Conservation (phyloP, 1,140 invertebrate genomes). For the Eurosta solidaginis region DNA sequence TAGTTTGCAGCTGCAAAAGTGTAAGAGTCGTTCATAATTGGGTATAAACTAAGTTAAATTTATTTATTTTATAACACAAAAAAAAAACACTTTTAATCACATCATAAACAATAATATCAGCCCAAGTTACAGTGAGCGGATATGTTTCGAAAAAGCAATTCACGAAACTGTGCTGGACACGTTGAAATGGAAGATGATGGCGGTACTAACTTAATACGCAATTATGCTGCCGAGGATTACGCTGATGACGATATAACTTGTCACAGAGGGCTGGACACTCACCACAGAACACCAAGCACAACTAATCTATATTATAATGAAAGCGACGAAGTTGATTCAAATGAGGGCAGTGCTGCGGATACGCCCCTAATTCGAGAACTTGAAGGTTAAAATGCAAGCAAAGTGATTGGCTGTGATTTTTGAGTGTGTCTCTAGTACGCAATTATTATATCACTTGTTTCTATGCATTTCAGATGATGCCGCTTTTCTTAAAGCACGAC, state of each 20-base stretch:
- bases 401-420: too few relatives aligned
- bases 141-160: not conserved
- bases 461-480: slow-evolving; percentile 32
- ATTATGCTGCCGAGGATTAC: slow-evolving; percentile 3
- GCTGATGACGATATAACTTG: slow-evolving; percentile 18
- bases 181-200: not conserved
- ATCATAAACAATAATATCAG: too few relatives aligned
- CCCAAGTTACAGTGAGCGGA: too few relatives aligned
- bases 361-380: slow-evolving; percentile 21
- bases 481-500: slow-evolving; percentile 66
- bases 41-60: too few relatives aligned
- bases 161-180: not conserved
- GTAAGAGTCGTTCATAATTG: too few relatives aligned
- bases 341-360: not conserved
- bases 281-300: not conserved
- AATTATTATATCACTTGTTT: not conserved
- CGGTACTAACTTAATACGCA: not conserved
- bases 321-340: slow-evolving; percentile 21
- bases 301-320: not conserved
- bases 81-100: too few relatives aligned
- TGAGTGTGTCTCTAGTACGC: too few relatives aligned
- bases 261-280: not conserved
- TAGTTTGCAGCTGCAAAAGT: too few relatives aligned
- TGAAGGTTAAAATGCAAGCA: slow-evolving; percentile 26
- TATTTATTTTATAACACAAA: too few relatives aligned